These are phyloP conservation scores for Caenorhabditis auriculariae DNA, from an alignment of 2,888 invertebrate species.

Conservation along the genomic window DNA sequence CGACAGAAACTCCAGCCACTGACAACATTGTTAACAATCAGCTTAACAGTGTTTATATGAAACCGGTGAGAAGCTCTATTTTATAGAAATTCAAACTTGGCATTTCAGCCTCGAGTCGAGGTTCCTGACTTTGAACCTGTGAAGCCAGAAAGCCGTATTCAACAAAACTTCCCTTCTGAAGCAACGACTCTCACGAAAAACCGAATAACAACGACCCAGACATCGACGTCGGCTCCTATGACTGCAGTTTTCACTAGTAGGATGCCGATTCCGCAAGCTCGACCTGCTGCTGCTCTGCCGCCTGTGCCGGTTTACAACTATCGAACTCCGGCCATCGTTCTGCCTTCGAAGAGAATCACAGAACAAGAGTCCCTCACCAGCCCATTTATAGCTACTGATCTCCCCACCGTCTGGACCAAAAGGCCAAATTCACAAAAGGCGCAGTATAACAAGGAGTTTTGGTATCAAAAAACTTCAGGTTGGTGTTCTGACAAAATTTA, in stretches of 20 bases:
- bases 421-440: constrained; percentile 1
- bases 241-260: too few species aligned
- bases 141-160: too few species aligned
- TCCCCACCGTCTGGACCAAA: constrained; percentile 6
- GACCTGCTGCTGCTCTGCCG: neutral
- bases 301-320: constrained; percentile 2
- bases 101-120: too few species aligned
- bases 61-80: too few species aligned
- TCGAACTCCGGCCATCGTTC: neutral
- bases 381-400: neutral
- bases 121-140: too few species aligned
- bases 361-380: neutral
- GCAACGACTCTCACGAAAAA: neutral
- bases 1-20: too few species aligned
- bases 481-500: neutral
- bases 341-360: constrained; percentile 2
- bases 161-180: too few species aligned
- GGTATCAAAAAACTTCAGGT: constrained; percentile 27
- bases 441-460: constrained; percentile 34
- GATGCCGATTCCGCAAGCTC: too few species aligned
- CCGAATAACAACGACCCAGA: neutral
- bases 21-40: too few species aligned
- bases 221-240: neutral
- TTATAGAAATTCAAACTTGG: too few species aligned
- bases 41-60: too few species aligned